phyloP scores from a whole-genome alignment of 2,888 invertebrate genomes.

The Andrena dorsata region DNA sequence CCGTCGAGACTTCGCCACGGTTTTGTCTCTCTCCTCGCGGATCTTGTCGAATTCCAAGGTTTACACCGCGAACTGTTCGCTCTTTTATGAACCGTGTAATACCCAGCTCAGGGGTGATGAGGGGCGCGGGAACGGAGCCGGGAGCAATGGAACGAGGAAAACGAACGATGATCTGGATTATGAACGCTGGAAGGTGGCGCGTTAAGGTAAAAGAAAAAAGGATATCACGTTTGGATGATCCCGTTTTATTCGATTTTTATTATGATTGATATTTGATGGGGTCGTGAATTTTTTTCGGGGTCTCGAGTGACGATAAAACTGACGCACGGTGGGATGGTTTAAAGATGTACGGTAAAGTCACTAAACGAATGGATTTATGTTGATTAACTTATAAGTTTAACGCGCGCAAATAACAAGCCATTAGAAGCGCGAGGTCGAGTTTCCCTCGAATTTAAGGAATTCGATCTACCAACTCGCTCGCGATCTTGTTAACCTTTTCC shows the following conservation, averaged over 20 bases:
- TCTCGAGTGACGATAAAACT: slow-evolving; percentile 15
- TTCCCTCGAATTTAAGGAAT: background rate
- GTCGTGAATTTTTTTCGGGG: slow-evolving; percentile 18
- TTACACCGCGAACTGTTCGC: slow-evolving; percentile 22
- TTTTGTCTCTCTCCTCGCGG: slow-evolving; percentile 35
- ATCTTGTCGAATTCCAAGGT: slow-evolving; percentile 11
- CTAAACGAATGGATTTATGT: background rate
- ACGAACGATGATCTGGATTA: slow-evolving; percentile 42
- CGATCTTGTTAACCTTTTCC: background rate
- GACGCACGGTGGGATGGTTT: background rate
- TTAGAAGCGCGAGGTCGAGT: background rate
- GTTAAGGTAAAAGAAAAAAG: slow-evolving; percentile 8
- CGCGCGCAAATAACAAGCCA: too few species aligned
- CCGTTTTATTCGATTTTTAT: slow-evolving; percentile 45
- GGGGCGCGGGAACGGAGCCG: background rate
- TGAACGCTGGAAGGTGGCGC: slow-evolving; percentile 36
- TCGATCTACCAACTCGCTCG: background rate
- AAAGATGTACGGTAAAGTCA: background rate
- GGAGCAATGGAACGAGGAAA: background rate
- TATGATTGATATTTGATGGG: slow-evolving; percentile 45
- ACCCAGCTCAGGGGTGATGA: background rate
- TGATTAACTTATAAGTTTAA: background rate
- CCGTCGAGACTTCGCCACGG: slow-evolving; percentile 44
- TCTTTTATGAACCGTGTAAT: slow-evolving; percentile 55
- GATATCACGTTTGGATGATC: slow-evolving; percentile 25